Percentiles rank a stretch among this genome's conserved stretches.
These are phyloP conservation scores for Sciurus vulgaris DNA, from an alignment of 2,797 vertebrate species.

Conservation along the genomic window DNA sequence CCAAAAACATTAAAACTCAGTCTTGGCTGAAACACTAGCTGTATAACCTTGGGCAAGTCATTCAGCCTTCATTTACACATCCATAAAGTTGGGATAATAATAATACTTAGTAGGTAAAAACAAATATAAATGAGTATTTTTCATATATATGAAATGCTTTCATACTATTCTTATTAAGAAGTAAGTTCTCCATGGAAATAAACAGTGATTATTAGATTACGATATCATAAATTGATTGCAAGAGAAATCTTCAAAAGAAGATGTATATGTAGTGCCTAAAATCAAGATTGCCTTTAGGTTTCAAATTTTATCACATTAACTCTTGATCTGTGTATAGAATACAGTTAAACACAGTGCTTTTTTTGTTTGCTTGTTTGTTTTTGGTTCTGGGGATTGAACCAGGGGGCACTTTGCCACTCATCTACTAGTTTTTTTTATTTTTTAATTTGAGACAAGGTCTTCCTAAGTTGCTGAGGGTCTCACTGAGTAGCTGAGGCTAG, in stretches of 20 bases:
- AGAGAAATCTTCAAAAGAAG: conserved; percentile 54
- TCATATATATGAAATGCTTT: conserved; percentile 28
- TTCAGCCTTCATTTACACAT: conserved; percentile 55
- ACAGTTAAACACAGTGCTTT: background rate
- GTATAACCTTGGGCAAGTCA: background rate
- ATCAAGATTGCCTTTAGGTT: conserved; percentile 32
- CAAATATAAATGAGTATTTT: background rate
- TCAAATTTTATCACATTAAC: conserved; percentile 50
- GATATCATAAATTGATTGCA: conserved; percentile 1
- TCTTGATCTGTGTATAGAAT: conserved; percentile 25
- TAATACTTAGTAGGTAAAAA: conserved; percentile 16
- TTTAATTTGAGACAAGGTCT: no score
- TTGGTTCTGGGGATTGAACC: no score
- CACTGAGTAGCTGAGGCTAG: no score
- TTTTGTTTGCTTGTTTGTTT: no score
- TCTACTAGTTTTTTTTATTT: no score
- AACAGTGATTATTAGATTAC: conserved; percentile 51
- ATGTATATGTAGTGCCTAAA: conserved; percentile 38
- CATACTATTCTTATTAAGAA: conserved; percentile 30
- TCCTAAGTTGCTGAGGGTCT: no score
- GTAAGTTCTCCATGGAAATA: conserved; percentile 22
- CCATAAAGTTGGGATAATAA: conserved; percentile 32
- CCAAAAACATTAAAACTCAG: conserved; percentile 1
- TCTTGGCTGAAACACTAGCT: background rate
- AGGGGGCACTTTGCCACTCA: no score